A percentile compares a stretch with the other conserved stretches of the same genome.
phyloP scores from a whole-genome alignment of 2,888 invertebrate species.

The Listrodromus nycthemerus region DNA sequence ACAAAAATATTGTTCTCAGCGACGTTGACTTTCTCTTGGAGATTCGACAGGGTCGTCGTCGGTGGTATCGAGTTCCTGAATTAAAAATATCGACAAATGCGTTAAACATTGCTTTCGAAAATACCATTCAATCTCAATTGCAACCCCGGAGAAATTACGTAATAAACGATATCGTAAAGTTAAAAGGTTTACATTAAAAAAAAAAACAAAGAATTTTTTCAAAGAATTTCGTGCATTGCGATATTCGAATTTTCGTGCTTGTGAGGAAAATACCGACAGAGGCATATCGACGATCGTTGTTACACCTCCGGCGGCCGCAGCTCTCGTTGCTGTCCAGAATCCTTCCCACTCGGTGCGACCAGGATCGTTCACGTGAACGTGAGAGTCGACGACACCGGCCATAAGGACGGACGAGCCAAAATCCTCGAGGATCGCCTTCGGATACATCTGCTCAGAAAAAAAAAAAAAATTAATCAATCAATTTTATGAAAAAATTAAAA shows the following conservation, averaged over 20 bases:
- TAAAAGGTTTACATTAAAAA: no score
- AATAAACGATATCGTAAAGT: no score
- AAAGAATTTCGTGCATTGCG: no score
- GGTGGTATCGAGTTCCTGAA: constrained; percentile 90
- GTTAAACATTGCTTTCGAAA: not conserved
- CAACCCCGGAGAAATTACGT: no score
- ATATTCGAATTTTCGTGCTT: not conserved
- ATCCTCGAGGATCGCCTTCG: constrained; percentile 77
- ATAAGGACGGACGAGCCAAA: constrained; percentile 86
- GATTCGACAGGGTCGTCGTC: constrained; percentile 88
- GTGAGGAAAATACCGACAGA: constrained; percentile 85
- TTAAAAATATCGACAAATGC: constrained; percentile 62
- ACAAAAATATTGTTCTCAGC: constrained; percentile 87
- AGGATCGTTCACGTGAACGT: constrained; percentile 91
- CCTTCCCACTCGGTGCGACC: constrained; percentile 91
- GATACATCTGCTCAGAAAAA: constrained; percentile 63
- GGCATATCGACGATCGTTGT: constrained; percentile 91
- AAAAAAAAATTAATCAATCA: constrained; percentile 10
- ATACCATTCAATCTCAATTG: not conserved
- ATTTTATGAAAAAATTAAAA: no score
- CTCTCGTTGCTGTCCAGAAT: constrained; percentile 89
- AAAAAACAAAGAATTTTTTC: no score
- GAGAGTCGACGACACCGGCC: constrained; percentile 90
- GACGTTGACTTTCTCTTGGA: constrained; percentile 87
- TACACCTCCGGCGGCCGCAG: constrained; percentile 90